These are phyloP conservation scores for Montipora foliosa DNA, from an alignment of 64 coral and sea anemone genomes.

Conservation along the genomic window DNA sequence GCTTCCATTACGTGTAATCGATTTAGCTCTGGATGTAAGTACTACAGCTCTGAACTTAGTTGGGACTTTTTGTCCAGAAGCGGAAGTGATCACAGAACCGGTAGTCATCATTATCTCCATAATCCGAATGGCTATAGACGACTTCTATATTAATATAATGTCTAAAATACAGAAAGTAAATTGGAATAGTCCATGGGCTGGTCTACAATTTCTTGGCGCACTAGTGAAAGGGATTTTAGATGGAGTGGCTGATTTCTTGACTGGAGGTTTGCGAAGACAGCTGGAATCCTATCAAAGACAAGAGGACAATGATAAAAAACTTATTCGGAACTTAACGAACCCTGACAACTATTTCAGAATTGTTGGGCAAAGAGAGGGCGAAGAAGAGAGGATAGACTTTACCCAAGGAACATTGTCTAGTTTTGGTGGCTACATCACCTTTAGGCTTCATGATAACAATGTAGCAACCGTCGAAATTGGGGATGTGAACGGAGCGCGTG, in stretches of 20 bases:
- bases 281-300: constrained; percentile 50
- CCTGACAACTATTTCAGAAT: constrained; percentile 48
- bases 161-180: constrained; percentile 51
- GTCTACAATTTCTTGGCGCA: constrained; percentile 48
- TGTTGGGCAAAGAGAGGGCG: constrained; percentile 36
- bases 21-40: constrained; percentile 42
- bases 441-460: constrained; percentile 20
- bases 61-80: constrained; percentile 63
- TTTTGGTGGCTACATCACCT: constrained; percentile 47
- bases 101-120: constrained; percentile 62
- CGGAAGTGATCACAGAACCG: constrained; percentile 69
- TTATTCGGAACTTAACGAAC: constrained; percentile 8
- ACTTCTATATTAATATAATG: constrained; percentile 71
- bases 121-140: constrained; percentile 77
- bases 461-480: constrained; percentile 36
- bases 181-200: constrained; percentile 53
- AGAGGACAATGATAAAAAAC: constrained; percentile 42
- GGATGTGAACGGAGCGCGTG: constrained; percentile 13
- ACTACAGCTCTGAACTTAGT: constrained; percentile 58
- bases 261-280: constrained; percentile 53
- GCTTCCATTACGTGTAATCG: constrained; percentile 48
- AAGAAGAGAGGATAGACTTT: constrained; percentile 45
- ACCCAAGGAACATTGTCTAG: constrained; percentile 11
- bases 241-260: constrained; percentile 59
- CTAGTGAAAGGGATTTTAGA: constrained; percentile 48